Base-by-base conservation (phyloP, 2,888 invertebrate species). In the Ditylenchus weischeri region DNA sequence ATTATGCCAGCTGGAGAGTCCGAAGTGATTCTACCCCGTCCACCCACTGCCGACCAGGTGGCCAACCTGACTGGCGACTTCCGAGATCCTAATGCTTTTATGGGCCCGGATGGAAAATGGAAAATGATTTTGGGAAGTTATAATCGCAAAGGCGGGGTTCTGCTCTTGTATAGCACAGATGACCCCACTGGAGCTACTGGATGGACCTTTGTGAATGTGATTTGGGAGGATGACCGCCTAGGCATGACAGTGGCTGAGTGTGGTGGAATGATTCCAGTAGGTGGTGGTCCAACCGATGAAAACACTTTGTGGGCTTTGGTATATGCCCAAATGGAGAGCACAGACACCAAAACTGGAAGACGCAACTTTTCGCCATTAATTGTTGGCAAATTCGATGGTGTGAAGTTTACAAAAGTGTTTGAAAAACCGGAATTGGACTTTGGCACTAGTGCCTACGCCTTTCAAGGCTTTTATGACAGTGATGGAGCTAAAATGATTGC, bases 61-160 rank as follows among this genome's bases (percentile, higher is more conserved):
- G 11, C 43, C 15, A 43, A 43, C 8, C 8, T 43, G 11, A 43
- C 43, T 8, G 43, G 43, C 8, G 43, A 66, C 49, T 66, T 66
- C 51, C 51, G 66, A 11, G 66, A 66, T 38, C 66, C 66, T 21
- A 62, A 47, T 23, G 62, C 62, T 50, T 47, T 66, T 23, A 47
- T 66, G 43, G 66, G 66, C 0, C 51, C 66, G n/a, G 62, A 66
- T 21, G 66, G 66, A 18, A 48, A 62, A 19, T 66, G 62, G 62
- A 62, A 66, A 64, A 66, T 66, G 66, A 57, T 66, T 21, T 19
- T 66, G 29, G 62, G 66, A 23, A 66, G 66, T 35, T 54, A 57
- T 38, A 64, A 61, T 36, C 35, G 19, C 19, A 29, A 48, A 19
- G 62, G 66, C 23, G 66, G 66, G n/a, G 64, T 66, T 11, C 47